These are phyloP conservation scores for Rhynchonycteris naso DNA, from an alignment of 2,797 vertebrate species.

Conservation along the genomic window DNA sequence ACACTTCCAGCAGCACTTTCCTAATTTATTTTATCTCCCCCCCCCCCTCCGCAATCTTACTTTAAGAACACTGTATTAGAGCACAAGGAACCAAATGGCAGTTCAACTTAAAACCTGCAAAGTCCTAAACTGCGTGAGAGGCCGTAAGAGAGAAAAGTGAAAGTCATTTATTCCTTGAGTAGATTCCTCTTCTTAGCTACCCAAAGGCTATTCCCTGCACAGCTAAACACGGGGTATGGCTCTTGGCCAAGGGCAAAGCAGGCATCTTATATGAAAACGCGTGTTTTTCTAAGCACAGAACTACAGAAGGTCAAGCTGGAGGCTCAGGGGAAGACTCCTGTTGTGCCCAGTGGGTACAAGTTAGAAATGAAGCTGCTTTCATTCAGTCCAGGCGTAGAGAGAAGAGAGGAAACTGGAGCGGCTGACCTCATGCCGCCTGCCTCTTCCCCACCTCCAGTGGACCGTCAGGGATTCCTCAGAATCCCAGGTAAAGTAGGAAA, in stretches of 20 bases:
- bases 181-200: not conserved
- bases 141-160: not conserved
- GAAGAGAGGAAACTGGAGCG: not conserved
- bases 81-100: not conserved
- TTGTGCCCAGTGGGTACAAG: not conserved
- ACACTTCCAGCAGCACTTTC: not conserved
- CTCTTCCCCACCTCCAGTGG: not conserved
- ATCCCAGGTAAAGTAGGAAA: not conserved
- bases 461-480: not conserved
- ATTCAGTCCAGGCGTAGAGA: not conserved
- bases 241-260: not conserved
- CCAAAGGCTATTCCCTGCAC: not conserved
- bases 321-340: not conserved
- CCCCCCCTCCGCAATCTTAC: not conserved
- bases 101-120: not conserved
- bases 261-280: not conserved
- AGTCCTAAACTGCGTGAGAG: not conserved
- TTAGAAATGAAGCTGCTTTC: not conserved
- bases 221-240: not conserved
- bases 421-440: too few species aligned
- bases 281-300: not conserved
- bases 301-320: not conserved
- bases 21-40: not conserved
- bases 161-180: not conserved
- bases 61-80: not conserved